phyloP scores from a whole-genome alignment of 2,888 invertebrate species.

The Diarsia dahlii region DNA sequence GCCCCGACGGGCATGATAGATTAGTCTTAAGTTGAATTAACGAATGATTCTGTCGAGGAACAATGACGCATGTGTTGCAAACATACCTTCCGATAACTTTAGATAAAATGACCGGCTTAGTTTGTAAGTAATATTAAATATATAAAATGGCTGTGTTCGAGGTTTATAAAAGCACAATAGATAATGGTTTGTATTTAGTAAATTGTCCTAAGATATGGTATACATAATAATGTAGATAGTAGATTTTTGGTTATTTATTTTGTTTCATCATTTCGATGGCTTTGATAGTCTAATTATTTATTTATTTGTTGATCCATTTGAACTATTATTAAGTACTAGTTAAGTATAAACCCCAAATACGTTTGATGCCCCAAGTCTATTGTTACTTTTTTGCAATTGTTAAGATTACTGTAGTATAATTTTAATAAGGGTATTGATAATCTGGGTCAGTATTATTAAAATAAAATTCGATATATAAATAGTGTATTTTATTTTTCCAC shows the following conservation, averaged over 20 bases:
- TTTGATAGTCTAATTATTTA: conserved; percentile 6
- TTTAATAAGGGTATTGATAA: conserved; percentile 50
- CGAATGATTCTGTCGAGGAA: conserved; percentile 4
- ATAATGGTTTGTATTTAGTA: conserved; percentile 81
- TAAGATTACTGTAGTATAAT: conserved; percentile 45
- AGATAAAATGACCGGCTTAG: conserved; percentile 61
- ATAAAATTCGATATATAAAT: conserved; percentile 56
- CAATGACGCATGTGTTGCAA: conserved; percentile 1
- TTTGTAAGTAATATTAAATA: conserved; percentile 77
- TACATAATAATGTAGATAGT: conserved; percentile 55
- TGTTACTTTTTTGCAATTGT: conserved; percentile 44
- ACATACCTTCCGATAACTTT: conserved; percentile 35
- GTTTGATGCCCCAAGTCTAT: conserved; percentile 42
- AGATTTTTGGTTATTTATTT: conserved; percentile 31
- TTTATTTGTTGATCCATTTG: conserved; percentile 18
- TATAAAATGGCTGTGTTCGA: conserved; percentile 90
- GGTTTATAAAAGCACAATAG: conserved; percentile 85
- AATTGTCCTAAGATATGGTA: conserved; percentile 53
- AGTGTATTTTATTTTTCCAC: conserved; percentile 64
- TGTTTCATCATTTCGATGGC: conserved; percentile 18
- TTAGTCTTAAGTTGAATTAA: conserved; percentile 15
- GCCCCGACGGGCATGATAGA: conserved; percentile 5
- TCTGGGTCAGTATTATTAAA: conserved; percentile 56
- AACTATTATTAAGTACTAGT: conserved; percentile 14
- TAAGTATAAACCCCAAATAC: conserved; percentile 44